Evolutionary conservation across 2,113 vertebrate genomes (phyloP).

Genomic region (Tragulus kanchil): DNA sequence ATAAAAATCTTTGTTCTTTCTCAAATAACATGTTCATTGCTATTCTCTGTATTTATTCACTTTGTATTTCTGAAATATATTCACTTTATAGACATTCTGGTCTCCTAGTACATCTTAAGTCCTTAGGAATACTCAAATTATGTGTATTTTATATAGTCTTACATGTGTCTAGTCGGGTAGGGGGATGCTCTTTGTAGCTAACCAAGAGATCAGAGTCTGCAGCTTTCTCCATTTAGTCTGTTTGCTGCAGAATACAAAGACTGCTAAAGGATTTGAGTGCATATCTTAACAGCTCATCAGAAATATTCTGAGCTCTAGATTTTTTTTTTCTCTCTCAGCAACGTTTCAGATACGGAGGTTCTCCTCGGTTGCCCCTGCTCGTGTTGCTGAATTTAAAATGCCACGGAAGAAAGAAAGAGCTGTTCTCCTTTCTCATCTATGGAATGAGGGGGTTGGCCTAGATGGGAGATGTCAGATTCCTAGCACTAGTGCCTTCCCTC

Average conservation of each 20-base stretch:
- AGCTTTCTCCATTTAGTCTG: conserved; percentile 25
- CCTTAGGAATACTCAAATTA: conserved; percentile 24
- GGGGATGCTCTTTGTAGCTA: not conserved
- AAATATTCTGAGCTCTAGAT: conserved; percentile 69
- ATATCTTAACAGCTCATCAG: conserved; percentile 75
- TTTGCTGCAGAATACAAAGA: conserved; percentile 59
- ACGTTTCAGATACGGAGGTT: conserved; percentile 65
- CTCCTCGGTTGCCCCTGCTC: conserved; percentile 70
- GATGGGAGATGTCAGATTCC: conserved; percentile 42
- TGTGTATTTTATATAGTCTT: conserved; percentile 49
- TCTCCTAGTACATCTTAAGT: conserved; percentile 6
- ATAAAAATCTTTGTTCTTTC: conserved; percentile 61
- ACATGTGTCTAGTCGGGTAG: not conserved
- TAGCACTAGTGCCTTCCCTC: not conserved
- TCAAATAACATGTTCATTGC: conserved; percentile 71
- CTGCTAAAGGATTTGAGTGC: conserved; percentile 35
- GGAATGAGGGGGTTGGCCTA: conserved; percentile 19
- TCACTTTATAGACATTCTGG: conserved; percentile 46
- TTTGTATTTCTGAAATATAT: conserved; percentile 62
- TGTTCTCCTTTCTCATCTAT: conserved; percentile 54
- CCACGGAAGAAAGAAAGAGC: conserved; percentile 47
- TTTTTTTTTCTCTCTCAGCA: conserved; percentile 68
- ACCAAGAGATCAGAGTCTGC: not conserved
- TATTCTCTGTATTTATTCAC: conserved; percentile 20
- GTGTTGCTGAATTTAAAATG: conserved; percentile 72